Evolutionary conservation across 2,888 invertebrate species (phyloP).

Genomic region (Spicauda simplicius): DNA sequence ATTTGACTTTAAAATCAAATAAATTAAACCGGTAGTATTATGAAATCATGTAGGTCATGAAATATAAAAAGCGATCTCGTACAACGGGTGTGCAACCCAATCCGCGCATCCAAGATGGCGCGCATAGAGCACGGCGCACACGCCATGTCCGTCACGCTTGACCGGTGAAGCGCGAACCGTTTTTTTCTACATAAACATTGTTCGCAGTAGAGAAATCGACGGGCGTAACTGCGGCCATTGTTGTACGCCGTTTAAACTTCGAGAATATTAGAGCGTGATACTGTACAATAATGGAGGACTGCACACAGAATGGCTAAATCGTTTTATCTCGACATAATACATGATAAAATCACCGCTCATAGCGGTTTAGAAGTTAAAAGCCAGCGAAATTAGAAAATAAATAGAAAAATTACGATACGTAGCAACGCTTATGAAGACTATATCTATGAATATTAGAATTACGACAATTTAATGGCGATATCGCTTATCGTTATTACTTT

Average conservation of each 20-base stretch:
- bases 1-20: background rate
- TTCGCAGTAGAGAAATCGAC: slow-evolving; percentile 82
- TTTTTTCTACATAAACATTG: slow-evolving; percentile 83
- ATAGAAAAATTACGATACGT: too few relatives aligned
- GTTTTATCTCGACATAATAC: slow-evolving; percentile 25
- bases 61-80: slow-evolving; percentile 34
- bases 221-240: slow-evolving; percentile 80
- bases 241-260: slow-evolving; percentile 74
- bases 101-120: slow-evolving; percentile 78
- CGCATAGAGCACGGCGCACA: slow-evolving; percentile 65
- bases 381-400: too few relatives aligned
- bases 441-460: too few relatives aligned
- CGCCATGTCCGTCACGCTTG: slow-evolving; percentile 78
- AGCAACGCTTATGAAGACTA: too few relatives aligned
- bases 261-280: slow-evolving; percentile 81
- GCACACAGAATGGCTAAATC: slow-evolving; percentile 33
- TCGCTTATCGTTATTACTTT: too few relatives aligned
- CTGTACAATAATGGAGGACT: slow-evolving; percentile 67
- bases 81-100: slow-evolving; percentile 72
- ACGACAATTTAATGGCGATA: too few relatives aligned
- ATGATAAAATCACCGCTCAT: slow-evolving; percentile 11
- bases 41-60: slow-evolving; percentile 28
- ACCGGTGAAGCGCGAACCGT: slow-evolving; percentile 69
- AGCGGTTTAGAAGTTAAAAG: background rate
- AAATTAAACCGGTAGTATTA: background rate